Evolutionary conservation across 2,888 invertebrate species (phyloP).

Genomic region (Laothoe populi): DNA sequence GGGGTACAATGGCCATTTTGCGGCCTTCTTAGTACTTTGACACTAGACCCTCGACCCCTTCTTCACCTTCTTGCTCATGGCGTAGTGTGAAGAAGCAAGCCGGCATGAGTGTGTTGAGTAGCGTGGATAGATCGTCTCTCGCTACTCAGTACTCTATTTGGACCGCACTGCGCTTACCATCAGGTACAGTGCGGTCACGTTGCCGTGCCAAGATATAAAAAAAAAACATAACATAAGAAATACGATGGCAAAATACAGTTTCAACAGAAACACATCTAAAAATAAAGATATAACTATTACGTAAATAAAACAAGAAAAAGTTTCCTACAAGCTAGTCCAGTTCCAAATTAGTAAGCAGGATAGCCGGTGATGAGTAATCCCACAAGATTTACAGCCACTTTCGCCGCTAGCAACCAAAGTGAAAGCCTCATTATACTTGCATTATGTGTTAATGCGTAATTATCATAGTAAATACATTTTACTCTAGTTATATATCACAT

Average conservation of each 20-base stretch:
- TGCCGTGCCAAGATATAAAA: too few relatives aligned
- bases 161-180: background rate
- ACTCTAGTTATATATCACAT: background rate
- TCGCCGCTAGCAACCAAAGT: conserved; percentile 46
- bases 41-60: too few relatives aligned
- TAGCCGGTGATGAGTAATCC: conserved; percentile 4
- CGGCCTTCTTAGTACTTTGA: too few relatives aligned
- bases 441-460: conserved; percentile 27
- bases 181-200: too few relatives aligned
- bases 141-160: too few relatives aligned
- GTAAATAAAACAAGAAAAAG: background rate
- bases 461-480: conserved; percentile 40
- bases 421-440: conserved; percentile 47
- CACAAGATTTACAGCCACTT: conserved; percentile 42
- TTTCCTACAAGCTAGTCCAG: background rate
- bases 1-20: too few relatives aligned
- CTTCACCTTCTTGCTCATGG: too few relatives aligned
- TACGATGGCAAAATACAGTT: background rate
- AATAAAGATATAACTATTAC: too few relatives aligned
- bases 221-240: background rate
- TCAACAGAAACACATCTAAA: too few relatives aligned
- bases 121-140: too few relatives aligned
- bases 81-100: too few relatives aligned
- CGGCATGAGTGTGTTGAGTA: too few relatives aligned
- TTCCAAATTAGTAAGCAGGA: conserved; percentile 1